Conservation (phyloP, 2,797 vertebrate species). For the Artibeus jamaicensis region DNA sequence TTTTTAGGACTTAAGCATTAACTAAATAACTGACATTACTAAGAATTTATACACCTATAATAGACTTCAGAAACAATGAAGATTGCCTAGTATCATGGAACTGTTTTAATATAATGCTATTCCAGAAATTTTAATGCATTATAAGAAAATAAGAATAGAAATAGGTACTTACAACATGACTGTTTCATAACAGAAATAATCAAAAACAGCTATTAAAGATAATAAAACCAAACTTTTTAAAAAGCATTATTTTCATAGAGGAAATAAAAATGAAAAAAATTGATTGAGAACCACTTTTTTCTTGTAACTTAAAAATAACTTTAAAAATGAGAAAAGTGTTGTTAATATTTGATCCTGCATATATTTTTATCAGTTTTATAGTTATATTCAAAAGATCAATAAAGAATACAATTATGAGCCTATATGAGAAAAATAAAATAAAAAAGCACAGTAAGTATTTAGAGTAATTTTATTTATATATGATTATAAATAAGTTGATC, state of each 20-base stretch:
- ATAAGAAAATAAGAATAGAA: constrained; percentile 22
- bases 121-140: not conserved
- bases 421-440: constrained; percentile 15
- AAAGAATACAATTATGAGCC: not conserved
- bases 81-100: not conserved
- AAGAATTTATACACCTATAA: constrained; percentile 29
- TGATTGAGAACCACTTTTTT: not conserved
- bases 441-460: not conserved
- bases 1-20: constrained; percentile 19
- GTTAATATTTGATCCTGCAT: not conserved
- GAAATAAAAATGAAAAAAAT: not conserved
- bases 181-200: constrained; percentile 22
- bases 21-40: not conserved
- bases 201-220: not conserved
- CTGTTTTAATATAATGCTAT: not conserved
- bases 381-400: constrained; percentile 8
- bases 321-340: not conserved
- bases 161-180: not conserved
- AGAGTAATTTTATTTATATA: constrained; percentile 6
- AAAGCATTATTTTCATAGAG: not conserved
- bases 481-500: constrained; percentile 18
- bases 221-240: not conserved
- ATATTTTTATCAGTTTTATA: constrained; percentile 21
- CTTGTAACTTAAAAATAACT: not conserved
- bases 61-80: not conserved